A percentile compares a stretch with the other conserved stretches of the same genome.
These are phyloP conservation scores for Augiades crinisus DNA, from an alignment of 2,888 invertebrate species.

Conservation along the genomic window DNA sequence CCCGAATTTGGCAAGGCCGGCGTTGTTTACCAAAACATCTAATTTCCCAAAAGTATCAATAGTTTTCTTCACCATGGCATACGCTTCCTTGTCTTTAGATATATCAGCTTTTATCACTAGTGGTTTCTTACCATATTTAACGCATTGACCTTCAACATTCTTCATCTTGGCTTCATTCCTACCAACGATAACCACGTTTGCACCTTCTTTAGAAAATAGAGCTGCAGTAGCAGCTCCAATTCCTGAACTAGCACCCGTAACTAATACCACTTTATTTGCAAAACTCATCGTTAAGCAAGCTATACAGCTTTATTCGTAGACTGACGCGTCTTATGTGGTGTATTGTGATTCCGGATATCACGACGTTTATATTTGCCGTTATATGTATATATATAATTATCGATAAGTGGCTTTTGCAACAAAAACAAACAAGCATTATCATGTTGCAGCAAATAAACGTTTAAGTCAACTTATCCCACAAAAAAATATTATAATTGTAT, in stretches of 20 bases:
- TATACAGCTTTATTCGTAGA: no score
- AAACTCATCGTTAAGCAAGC: constrained; percentile 42
- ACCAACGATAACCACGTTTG: constrained; percentile 43
- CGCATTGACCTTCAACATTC: constrained; percentile 30
- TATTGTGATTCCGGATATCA: no score
- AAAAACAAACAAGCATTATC: no score
- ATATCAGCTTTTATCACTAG: constrained; percentile 38
- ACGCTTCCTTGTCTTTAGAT: constrained; percentile 35
- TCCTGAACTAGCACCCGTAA: constrained; percentile 49
- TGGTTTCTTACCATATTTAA: constrained; percentile 30
- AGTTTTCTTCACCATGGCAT: constrained; percentile 34
- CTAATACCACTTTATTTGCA: constrained; percentile 42
- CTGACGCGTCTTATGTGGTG: no score
- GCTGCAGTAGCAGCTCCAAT: constrained; percentile 49
- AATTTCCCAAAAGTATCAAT: constrained; percentile 36
- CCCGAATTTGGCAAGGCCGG: constrained; percentile 32
- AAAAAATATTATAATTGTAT: no score
- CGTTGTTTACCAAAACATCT: constrained; percentile 43
- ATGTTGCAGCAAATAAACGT: no score
- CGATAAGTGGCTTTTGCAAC: no score
- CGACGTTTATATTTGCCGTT: no score
- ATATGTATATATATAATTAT: no score
- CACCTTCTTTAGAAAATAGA: constrained; percentile 44
- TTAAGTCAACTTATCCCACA: no score
- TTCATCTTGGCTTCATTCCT: constrained; percentile 42